phyloP scores from a whole-genome alignment of 1,140 invertebrate genomes.

The Drosophila setifemur region DNA sequence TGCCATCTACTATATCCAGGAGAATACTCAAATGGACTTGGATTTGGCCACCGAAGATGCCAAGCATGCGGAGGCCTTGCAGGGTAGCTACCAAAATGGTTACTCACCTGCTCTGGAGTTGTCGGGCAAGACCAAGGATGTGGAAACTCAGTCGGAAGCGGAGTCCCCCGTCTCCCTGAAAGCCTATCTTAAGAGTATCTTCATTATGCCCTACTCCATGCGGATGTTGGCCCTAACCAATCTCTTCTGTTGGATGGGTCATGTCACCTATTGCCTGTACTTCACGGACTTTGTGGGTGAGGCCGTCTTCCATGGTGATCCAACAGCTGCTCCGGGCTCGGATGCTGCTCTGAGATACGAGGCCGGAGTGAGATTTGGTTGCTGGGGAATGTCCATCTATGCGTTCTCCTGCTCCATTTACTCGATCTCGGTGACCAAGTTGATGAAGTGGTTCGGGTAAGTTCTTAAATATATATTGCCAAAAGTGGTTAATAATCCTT shows the following conservation, averaged over 20 bases:
- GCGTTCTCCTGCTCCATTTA: slow-evolving; percentile 92
- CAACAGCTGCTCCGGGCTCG: slow-evolving; percentile 81
- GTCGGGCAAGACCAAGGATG: slow-evolving; percentile 7
- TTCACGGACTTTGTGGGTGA: slow-evolving; percentile 95
- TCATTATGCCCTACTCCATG: slow-evolving; percentile 90
- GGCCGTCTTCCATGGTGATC: slow-evolving; percentile 90
- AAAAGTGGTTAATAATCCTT: neutral
- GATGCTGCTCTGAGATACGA: slow-evolving; percentile 84
- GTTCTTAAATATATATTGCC: slow-evolving; percentile 82
- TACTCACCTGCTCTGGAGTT: slow-evolving; percentile 23
- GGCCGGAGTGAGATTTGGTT: slow-evolving; percentile 91
- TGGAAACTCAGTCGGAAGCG: slow-evolving; percentile 45
- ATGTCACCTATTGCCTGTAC: slow-evolving; percentile 93
- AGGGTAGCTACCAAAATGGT: slow-evolving; percentile 67
- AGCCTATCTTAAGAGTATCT: slow-evolving; percentile 89
- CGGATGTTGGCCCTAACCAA: slow-evolving; percentile 91
- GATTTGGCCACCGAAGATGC: slow-evolving; percentile 40
- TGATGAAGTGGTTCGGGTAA: slow-evolving; percentile 87
- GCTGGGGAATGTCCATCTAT: slow-evolving; percentile 93
- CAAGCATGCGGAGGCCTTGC: slow-evolving; percentile 30
- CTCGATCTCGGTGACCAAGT: slow-evolving; percentile 89
- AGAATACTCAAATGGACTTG: slow-evolving; percentile 57
- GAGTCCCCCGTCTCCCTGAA: slow-evolving; percentile 80
- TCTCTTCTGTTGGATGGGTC: slow-evolving; percentile 93
- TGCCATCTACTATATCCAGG: slow-evolving; percentile 69